Percentiles rank a stretch among this genome's conserved stretches.
Evolutionary conservation across 2,797 vertebrate species (phyloP).

Genomic region (Hemitrygon akajei): DNA sequence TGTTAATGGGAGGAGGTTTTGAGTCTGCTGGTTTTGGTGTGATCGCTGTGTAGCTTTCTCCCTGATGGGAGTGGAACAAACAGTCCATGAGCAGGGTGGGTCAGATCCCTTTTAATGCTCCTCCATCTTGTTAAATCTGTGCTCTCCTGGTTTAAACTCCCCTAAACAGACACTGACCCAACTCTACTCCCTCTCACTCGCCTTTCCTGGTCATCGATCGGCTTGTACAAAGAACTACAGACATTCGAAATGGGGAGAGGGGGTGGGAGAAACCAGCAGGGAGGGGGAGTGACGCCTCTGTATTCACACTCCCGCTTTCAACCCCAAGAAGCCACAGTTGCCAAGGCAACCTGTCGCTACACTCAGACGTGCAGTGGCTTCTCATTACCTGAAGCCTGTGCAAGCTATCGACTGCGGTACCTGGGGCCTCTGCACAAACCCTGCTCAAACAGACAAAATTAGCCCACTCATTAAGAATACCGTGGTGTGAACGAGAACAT

Average conservation of each 20-base stretch:
- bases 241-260: background rate
- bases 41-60: too few species aligned
- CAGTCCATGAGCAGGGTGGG: too few species aligned
- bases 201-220: background rate
- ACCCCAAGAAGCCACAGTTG: constrained; percentile 46
- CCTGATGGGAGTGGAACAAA: too few species aligned
- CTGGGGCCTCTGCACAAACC: background rate
- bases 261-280: background rate
- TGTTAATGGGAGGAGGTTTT: too few species aligned
- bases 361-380: constrained; percentile 45
- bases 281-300: background rate
- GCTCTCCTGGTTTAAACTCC: too few species aligned
- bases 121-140: too few species aligned
- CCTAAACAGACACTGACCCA: background rate
- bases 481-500: background rate
- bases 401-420: constrained; percentile 44
- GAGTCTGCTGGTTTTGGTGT: too few species aligned
- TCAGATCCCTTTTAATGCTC: too few species aligned
- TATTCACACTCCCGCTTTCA: constrained; percentile 3
- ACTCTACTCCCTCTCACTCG: background rate
- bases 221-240: too few species aligned
- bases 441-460: background rate
- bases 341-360: constrained; percentile 50
- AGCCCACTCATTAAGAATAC: background rate
- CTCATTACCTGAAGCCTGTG: constrained; percentile 51